These are phyloP conservation scores for Xylota segnis DNA, from an alignment of 2,888 invertebrate genomes.

Conservation along the genomic window DNA sequence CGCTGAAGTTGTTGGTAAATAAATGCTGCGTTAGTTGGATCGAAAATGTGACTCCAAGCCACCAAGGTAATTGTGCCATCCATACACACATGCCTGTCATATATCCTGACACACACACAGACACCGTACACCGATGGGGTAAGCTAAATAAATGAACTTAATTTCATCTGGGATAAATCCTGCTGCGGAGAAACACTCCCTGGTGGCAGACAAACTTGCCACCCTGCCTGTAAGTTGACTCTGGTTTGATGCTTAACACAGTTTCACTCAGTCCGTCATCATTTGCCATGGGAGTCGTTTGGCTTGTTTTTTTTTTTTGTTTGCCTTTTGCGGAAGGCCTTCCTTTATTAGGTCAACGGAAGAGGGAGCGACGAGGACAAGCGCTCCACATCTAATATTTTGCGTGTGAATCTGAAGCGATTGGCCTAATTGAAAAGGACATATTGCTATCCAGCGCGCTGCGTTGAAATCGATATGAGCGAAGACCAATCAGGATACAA, in stretches of 20 bases:
- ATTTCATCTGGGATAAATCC: slow-evolving; percentile 51
- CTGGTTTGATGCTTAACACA: slow-evolving; percentile 52
- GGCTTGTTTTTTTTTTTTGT: slow-evolving; percentile 35
- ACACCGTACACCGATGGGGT: slow-evolving; percentile 1
- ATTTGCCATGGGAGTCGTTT: slow-evolving; percentile 43
- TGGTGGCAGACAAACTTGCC: slow-evolving; percentile 20
- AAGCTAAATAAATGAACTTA: slow-evolving; percentile 67
- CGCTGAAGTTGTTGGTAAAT: slow-evolving; percentile 22
- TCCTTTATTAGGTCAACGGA: slow-evolving; percentile 20
- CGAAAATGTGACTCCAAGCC: slow-evolving; percentile 46
- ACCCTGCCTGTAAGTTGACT: slow-evolving; percentile 8
- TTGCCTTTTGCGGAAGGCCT: neutral
- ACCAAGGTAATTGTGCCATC: slow-evolving; percentile 40
- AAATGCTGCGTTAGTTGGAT: slow-evolving; percentile 26
- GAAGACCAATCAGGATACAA: neutral
- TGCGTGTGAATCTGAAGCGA: slow-evolving; percentile 41
- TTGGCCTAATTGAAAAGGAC: slow-evolving; percentile 58
- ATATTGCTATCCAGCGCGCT: slow-evolving; percentile 16
- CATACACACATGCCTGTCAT: slow-evolving; percentile 2
- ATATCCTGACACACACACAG: neutral
- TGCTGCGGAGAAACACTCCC: slow-evolving; percentile 40
- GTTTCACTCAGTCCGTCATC: slow-evolving; percentile 43
- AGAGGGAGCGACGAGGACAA: neutral
- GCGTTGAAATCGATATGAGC: neutral
- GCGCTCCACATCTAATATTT: neutral